Conservation (phyloP, 2,888 invertebrate genomes). For the Blastobasis adustella region DNA sequence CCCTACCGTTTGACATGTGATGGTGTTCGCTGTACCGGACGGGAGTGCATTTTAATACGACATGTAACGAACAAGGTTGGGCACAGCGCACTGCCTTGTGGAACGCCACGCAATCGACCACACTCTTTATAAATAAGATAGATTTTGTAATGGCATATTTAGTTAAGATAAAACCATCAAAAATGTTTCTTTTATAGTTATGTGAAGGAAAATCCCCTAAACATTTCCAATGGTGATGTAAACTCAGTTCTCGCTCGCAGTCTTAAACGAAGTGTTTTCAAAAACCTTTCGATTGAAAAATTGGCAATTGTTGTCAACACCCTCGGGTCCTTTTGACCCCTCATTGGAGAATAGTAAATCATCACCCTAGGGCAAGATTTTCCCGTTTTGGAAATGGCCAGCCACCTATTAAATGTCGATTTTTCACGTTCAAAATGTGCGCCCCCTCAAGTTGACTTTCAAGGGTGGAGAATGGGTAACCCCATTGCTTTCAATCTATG, state of each 20-base stretch:
- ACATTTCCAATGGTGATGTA: too few species aligned
- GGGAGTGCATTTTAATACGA: background rate
- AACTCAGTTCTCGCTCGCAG: too few species aligned
- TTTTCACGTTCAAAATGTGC: constrained; percentile 50
- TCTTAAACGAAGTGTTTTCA: constrained; percentile 3
- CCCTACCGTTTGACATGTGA: constrained; percentile 45
- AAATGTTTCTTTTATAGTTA: too few species aligned
- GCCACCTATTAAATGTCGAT: constrained; percentile 69
- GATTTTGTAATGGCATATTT: too few species aligned
- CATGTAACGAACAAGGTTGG: background rate
- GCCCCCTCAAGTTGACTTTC: constrained; percentile 17
- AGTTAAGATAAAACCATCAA: too few species aligned
- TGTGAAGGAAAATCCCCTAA: too few species aligned
- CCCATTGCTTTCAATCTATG: background rate
- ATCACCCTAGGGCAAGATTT: constrained; percentile 27
- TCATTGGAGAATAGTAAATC: constrained; percentile 29
- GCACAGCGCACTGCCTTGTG: too few species aligned
- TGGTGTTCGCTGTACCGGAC: constrained; percentile 10
- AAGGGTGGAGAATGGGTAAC: constrained; percentile 1
- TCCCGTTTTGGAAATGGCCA: constrained; percentile 50
- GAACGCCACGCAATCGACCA: too few species aligned
- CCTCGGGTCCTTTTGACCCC: constrained; percentile 5
- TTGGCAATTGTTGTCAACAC: constrained; percentile 11
- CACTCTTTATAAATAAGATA: background rate
- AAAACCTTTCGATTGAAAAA: constrained; percentile 5